phyloP scores from a whole-genome alignment of 1,140 invertebrate species.

The Belonocnema kinseyi region DNA sequence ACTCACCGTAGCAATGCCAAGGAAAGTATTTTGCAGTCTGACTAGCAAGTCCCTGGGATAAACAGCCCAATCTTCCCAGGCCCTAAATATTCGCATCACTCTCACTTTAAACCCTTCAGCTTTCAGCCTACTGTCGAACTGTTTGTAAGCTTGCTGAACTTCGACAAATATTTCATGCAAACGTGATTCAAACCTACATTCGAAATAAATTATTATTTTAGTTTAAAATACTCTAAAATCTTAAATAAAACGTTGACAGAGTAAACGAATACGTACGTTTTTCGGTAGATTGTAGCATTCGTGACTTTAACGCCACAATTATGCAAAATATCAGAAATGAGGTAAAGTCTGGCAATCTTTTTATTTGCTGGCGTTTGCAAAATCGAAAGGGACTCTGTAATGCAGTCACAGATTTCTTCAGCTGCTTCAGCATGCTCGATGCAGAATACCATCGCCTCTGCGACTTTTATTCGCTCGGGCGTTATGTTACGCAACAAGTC shows the following conservation, averaged over 20 bases:
- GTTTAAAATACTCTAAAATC: not conserved
- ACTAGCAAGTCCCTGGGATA: constrained; percentile 97
- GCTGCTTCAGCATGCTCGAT: constrained; percentile 98
- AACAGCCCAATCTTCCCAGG: constrained; percentile 98
- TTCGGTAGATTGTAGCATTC: constrained; percentile 97
- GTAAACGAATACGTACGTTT: constrained; percentile 80
- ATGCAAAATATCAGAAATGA: constrained; percentile 97
- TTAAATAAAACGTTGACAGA: not conserved
- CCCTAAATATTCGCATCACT: constrained; percentile 94
- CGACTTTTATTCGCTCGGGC: constrained; percentile 90
- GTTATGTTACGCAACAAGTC: constrained; percentile 92
- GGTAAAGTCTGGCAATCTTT: constrained; percentile 95
- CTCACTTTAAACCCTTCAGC: constrained; percentile 97
- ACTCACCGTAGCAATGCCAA: constrained; percentile 79
- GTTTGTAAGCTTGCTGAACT: constrained; percentile 85
- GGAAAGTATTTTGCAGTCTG: constrained; percentile 93
- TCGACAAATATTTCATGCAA: constrained; percentile 92
- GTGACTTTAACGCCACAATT: constrained; percentile 97
- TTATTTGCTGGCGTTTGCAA: constrained; percentile 88
- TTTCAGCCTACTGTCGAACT: constrained; percentile 91
- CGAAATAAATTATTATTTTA: constrained; percentile 27
- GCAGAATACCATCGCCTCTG: constrained; percentile 98
- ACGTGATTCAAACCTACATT: constrained; percentile 87
- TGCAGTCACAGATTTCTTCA: constrained; percentile 96
- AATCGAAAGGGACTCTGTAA: constrained; percentile 89